Conservation (phyloP, 1,140 invertebrate genomes). For the Drosophila willistoni region DNA sequence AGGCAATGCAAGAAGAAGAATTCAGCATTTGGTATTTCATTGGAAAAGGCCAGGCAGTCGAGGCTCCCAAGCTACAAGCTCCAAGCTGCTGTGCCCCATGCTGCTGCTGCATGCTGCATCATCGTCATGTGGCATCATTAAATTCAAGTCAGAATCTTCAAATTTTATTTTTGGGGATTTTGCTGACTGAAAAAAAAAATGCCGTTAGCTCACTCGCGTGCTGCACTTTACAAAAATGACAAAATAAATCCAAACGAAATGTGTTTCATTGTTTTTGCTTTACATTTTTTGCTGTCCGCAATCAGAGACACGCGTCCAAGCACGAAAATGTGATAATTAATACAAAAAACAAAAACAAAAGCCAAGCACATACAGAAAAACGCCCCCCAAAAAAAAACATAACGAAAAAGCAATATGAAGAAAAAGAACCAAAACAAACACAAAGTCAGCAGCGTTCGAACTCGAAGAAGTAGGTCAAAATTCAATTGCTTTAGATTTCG, state of each 20-base stretch:
- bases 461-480: conserved; percentile 20
- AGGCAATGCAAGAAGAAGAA: conserved; percentile 61
- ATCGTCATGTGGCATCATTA: conserved; percentile 66
- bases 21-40: conserved; percentile 55
- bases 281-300: conserved; percentile 41
- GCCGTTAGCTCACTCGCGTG: conserved; percentile 76
- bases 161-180: conserved; percentile 21
- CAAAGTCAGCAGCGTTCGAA: neutral
- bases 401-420: conserved; percentile 25
- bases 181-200: conserved; percentile 47
- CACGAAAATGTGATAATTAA: conserved; percentile 74
- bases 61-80: conserved; percentile 17
- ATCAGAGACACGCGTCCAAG: conserved; percentile 52
- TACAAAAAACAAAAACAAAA: conserved; percentile 39
- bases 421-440: conserved; percentile 2
- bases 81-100: conserved; percentile 11
- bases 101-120: conserved; percentile 27
- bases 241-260: conserved; percentile 64
- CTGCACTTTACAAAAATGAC: conserved; percentile 26
- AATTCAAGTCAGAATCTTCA: conserved; percentile 59
- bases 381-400: neutral
- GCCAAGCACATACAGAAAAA: neutral
- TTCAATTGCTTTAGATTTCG: conserved; percentile 66
- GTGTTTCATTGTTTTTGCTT: conserved; percentile 43
- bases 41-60: conserved; percentile 55